Base-by-base conservation (phyloP, 2,888 invertebrate species). In the Phengaris alcon region DNA sequence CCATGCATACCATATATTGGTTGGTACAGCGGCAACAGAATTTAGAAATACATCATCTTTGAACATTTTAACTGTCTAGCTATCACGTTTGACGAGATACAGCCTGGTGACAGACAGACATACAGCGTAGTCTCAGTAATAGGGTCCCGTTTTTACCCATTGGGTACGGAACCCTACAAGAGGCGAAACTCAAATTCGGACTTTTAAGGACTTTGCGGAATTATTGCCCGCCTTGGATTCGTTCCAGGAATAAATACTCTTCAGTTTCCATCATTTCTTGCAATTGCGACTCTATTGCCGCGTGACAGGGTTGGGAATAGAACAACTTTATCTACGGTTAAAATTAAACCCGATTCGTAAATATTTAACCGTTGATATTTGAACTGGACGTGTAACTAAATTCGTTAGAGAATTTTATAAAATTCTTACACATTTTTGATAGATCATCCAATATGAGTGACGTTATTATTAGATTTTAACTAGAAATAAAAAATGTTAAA, bases 191-290 rank as follows among this genome's bases (percentile, higher is more conserved):
- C 84, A 85, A 85, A 86, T 85, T 85, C 83, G 82, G 82, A 81
- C 78, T 80, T 82, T 84, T 86, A 88, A 87, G 85, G 85, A 89
- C 78, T 80, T 82, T 86, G 88, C 87, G 85, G 85, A 89, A 88
- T 87, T 89, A 89, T 75, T 84, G 85, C 86, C 82, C 82, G 84
- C 83, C 81, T 87, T 89, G 89, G 89, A 85, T 77, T 76, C 48
- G 75, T 77, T 86, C 90, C 90, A 90, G 85, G 75, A 76, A 77
- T 80, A 79, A 79, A 81, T 79, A 79, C 75, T 64, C 15, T 2
- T 35, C 35, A 12, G 59, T 15, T 9, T 3, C 2, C 10, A n/a
- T 13, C 22, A 12, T 9, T 59, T 2, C 6, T 10, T 22, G 73
- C 68, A 52, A 52, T 72, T 52, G 22, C 13, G 52, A 35, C 13